phyloP scores from a whole-genome alignment of 1,140 invertebrate species.

The Anagrus nilaparvatae region DNA sequence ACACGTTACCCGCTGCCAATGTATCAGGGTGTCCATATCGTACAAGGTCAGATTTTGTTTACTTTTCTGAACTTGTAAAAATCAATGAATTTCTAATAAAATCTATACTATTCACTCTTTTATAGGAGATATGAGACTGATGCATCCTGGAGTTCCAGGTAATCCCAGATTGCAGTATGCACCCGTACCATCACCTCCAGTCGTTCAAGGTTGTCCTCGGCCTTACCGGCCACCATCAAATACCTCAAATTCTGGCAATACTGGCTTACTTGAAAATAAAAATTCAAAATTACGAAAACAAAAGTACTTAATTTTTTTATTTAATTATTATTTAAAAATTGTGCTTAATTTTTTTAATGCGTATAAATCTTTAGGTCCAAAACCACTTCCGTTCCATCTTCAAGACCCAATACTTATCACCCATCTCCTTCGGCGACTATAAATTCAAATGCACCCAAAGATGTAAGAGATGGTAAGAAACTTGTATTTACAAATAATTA shows the following conservation, averaged over 20 bases:
- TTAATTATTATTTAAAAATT: not conserved
- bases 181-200: conserved; percentile 36
- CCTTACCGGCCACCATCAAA: conserved; percentile 37
- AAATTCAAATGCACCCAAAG: conserved; percentile 31
- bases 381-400: conserved; percentile 32
- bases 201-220: conserved; percentile 37
- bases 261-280: conserved; percentile 34
- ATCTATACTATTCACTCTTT: no score
- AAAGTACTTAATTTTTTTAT: conserved; percentile 18
- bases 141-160: conserved; percentile 35
- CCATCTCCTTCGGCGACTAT: conserved; percentile 35
- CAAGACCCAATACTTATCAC: conserved; percentile 35
- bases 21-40: conserved; percentile 40
- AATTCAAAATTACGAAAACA: conserved; percentile 38
- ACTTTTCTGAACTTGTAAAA: no score
- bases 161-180: conserved; percentile 35
- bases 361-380: conserved; percentile 31
- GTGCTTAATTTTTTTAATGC: not conserved
- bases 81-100: not conserved
- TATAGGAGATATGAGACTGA: conserved; percentile 37
- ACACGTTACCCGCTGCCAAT: conserved; percentile 41
- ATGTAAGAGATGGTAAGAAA: conserved; percentile 38
- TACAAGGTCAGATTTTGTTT: conserved; percentile 29
- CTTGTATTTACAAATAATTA: no score
- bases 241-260: conserved; percentile 34